Conservation (phyloP, 2,113 vertebrate genomes). For the Scophthalmus maximus region DNA sequence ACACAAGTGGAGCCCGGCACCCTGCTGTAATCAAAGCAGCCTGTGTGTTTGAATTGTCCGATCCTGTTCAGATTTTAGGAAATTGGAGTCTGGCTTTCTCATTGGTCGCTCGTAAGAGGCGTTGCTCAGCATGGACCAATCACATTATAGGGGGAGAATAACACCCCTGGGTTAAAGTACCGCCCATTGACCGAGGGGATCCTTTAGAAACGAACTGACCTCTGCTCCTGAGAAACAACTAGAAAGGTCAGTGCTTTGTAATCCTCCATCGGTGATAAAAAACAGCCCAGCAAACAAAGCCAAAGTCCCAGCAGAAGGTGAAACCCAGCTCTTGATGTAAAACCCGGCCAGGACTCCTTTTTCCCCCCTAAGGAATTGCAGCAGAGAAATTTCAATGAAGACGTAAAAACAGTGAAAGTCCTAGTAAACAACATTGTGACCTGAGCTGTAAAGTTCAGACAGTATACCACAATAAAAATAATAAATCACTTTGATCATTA, state of each 20-base stretch:
- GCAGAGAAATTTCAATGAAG: background rate
- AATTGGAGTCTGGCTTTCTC: constrained; percentile 4
- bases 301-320: background rate
- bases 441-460: background rate
- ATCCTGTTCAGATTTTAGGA: constrained; percentile 38
- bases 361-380: background rate
- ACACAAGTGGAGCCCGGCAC: constrained; percentile 6
- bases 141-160: background rate
- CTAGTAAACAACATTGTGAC: background rate
- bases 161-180: constrained; percentile 52
- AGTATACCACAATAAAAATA: no score
- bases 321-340: background rate
- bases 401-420: background rate
- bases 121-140: constrained; percentile 70
- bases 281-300: constrained; percentile 5
- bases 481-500: no score
- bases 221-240: constrained; percentile 14
- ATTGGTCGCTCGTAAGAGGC: constrained; percentile 69
- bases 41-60: constrained; percentile 52
- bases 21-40: constrained; percentile 42
- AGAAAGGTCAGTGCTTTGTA: constrained; percentile 10
- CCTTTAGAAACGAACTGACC: constrained; percentile 35
- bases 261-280: constrained; percentile 9
- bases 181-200: constrained; percentile 26
- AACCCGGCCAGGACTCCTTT: background rate